These are phyloP conservation scores for Thymelicus sylvestris DNA, from an alignment of 2,888 invertebrate species.

Conservation along the genomic window DNA sequence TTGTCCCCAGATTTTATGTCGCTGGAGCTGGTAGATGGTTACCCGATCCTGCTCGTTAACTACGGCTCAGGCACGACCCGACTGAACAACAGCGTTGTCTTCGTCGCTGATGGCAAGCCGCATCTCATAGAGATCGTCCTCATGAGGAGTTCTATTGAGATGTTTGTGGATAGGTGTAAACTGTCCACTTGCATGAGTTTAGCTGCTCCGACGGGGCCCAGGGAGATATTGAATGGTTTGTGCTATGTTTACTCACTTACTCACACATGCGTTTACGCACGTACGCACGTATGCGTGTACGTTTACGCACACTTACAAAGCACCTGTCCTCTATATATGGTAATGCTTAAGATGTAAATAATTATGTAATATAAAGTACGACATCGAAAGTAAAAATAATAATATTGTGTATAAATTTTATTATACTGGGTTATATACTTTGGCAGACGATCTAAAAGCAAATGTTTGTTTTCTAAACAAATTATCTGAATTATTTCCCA, in stretches of 20 bases:
- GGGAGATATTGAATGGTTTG: slow-evolving; percentile 89
- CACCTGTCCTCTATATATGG: too few species aligned
- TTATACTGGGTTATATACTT: too few species aligned
- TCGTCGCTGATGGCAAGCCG: slow-evolving; percentile 92
- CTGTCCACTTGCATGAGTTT: slow-evolving; percentile 89
- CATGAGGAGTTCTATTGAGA: slow-evolving; percentile 86
- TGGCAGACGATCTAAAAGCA: too few species aligned
- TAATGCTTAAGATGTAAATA: too few species aligned
- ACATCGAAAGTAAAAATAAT: too few species aligned
- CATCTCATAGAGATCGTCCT: slow-evolving; percentile 94
- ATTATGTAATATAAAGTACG: too few species aligned
- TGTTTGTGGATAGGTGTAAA: slow-evolving; percentile 91
- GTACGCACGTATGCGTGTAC: too few species aligned
- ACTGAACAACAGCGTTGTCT: slow-evolving; percentile 88
- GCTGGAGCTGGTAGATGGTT: slow-evolving; percentile 93
- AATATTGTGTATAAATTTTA: too few species aligned
- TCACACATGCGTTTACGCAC: too few species aligned
- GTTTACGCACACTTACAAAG: too few species aligned
- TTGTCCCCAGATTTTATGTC: slow-evolving; percentile 92
- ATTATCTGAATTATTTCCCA: too few species aligned
- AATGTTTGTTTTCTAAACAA: too few species aligned
- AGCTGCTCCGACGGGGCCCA: slow-evolving; percentile 88
- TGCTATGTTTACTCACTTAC: slow-evolving; percentile 13
- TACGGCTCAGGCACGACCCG: slow-evolving; percentile 93
- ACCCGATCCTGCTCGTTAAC: slow-evolving; percentile 92